Conservation (phyloP, 2,888 invertebrate species). For the Mythimna lalbum region DNA sequence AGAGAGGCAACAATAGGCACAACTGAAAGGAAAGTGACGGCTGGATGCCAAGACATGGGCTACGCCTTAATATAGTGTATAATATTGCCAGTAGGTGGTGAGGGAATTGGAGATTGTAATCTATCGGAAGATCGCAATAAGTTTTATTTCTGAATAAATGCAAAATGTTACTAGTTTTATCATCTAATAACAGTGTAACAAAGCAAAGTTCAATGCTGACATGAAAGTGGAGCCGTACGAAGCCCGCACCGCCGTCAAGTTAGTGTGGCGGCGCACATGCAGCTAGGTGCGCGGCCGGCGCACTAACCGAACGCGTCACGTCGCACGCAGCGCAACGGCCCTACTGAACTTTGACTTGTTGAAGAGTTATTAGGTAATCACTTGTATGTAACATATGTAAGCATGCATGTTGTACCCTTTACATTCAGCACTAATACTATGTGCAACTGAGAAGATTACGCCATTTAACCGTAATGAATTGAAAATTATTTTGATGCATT, state of each 20-base stretch:
- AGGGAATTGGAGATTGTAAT: conserved; percentile 20
- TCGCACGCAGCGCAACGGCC: background rate
- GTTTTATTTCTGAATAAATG: conserved; percentile 31
- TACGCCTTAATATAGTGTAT: background rate
- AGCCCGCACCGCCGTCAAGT: conserved; percentile 3
- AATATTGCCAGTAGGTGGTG: conserved; percentile 4
- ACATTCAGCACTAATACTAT: conserved; percentile 61
- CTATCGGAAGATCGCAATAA: conserved; percentile 47
- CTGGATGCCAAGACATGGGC: background rate
- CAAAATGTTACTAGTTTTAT: conserved; percentile 41
- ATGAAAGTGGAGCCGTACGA: background rate
- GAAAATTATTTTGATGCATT: conserved; percentile 80
- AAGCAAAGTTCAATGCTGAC: conserved; percentile 22
- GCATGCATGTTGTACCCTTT: conserved; percentile 61
- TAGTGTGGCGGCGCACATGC: conserved; percentile 19
- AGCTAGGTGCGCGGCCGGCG: conserved; percentile 16
- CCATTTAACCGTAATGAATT: conserved; percentile 68
- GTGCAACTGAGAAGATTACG: conserved; percentile 42
- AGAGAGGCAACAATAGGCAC: conserved; percentile 12
- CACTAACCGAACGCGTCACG: conserved; percentile 19
- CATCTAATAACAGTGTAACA: conserved; percentile 53
- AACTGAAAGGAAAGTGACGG: background rate
- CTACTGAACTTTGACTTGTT: conserved; percentile 36
- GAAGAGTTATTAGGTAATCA: conserved; percentile 52
- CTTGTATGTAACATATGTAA: conserved; percentile 45